Percentiles rank a stretch among this genome's conserved stretches.
Conservation (phyloP, 2,888 invertebrate genomes). For the Callosobruchus maculatus region DNA sequence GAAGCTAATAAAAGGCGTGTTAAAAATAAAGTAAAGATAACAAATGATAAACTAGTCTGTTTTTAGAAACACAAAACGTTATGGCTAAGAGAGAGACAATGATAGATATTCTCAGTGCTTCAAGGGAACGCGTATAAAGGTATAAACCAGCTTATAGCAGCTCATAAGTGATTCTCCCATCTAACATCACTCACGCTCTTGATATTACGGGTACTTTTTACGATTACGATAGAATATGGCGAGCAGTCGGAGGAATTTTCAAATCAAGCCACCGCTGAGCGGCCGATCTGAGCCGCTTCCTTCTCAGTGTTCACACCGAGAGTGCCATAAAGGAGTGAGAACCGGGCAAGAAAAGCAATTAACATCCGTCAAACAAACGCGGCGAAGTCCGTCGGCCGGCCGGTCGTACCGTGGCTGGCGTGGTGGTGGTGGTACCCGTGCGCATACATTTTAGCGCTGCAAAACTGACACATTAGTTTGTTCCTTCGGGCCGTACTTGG, state of each 20-base stretch:
- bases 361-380: slow-evolving; percentile 1
- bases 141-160: background rate
- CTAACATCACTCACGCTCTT: background rate
- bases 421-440: background rate
- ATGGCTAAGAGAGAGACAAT: too few relatives aligned
- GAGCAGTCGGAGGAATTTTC: background rate
- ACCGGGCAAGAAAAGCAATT: background rate
- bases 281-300: background rate
- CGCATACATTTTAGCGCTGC: background rate
- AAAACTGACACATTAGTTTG: slow-evolving; percentile 3
- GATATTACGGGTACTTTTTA: background rate
- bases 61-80: too few relatives aligned
- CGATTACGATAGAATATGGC: background rate
- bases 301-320: background rate
- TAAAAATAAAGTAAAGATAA: too few relatives aligned
- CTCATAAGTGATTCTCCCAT: background rate
- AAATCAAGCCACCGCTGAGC: background rate
- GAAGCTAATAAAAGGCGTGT: too few relatives aligned
- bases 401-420: background rate
- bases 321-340: background rate
- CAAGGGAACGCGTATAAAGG: background rate
- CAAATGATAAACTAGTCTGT: too few relatives aligned
- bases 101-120: too few relatives aligned
- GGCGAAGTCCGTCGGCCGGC: background rate
- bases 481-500: background rate